These are phyloP conservation scores for Sylvietta virens DNA, from an alignment of 2,113 vertebrate genomes.

Conservation along the genomic window DNA sequence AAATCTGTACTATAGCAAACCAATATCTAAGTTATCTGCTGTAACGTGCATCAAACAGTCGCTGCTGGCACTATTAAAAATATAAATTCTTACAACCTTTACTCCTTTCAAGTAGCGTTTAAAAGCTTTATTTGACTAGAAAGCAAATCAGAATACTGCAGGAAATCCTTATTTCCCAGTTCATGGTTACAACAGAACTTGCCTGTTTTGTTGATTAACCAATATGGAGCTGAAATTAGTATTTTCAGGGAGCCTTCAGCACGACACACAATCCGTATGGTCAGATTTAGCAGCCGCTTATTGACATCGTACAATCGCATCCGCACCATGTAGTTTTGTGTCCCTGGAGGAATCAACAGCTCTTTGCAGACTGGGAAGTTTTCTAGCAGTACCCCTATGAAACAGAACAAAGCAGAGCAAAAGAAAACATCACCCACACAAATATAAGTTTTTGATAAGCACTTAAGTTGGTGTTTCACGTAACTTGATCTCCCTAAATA, in stretches of 20 bases:
- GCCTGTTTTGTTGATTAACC: slow-evolving; percentile 98
- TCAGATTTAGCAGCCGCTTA: slow-evolving; percentile 86
- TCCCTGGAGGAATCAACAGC: slow-evolving; percentile 92
- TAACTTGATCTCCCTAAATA: neutral
- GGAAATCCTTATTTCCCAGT: neutral
- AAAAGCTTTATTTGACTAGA: neutral
- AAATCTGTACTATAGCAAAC: neutral
- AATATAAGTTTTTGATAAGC: neutral
- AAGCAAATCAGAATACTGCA: neutral
- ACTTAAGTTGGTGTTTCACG: neutral
- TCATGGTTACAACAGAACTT: neutral
- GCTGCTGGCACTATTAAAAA: neutral
- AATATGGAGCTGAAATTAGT: slow-evolving; percentile 90
- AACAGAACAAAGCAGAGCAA: neutral
- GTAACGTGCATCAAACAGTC: neutral
- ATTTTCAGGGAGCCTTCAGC: slow-evolving; percentile 93
- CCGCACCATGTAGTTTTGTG: slow-evolving; percentile 92
- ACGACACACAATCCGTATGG: slow-evolving; percentile 88
- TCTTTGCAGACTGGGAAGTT: slow-evolving; percentile 92
- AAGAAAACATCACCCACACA: neutral
- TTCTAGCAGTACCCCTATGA: slow-evolving; percentile 85
- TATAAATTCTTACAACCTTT: neutral
- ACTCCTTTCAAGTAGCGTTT: neutral
- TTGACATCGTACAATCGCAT: slow-evolving; percentile 91
- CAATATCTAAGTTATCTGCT: neutral